phyloP scores from a whole-genome alignment of 2,888 invertebrate species.

The Parnassius glacialis region DNA sequence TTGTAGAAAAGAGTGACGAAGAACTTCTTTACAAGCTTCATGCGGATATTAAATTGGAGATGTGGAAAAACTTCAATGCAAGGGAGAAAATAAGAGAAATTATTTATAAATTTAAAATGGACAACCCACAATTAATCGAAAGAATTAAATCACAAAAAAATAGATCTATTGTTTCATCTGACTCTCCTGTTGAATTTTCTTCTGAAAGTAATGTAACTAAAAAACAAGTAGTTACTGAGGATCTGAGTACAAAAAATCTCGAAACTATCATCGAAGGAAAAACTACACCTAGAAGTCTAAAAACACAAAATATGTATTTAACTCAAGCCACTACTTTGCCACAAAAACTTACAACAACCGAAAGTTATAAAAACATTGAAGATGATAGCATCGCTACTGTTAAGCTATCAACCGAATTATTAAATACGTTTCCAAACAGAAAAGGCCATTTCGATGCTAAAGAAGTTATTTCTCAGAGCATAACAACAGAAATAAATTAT shows the following conservation, averaged over 20 bases:
- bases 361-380: slow-evolving; percentile 1
- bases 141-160: slow-evolving; percentile 41
- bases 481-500: neutral
- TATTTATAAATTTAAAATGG: slow-evolving; percentile 53
- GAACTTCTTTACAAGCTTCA: slow-evolving; percentile 57
- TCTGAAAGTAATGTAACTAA: slow-evolving; percentile 24
- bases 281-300: neutral
- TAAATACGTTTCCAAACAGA: slow-evolving; percentile 16
- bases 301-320: neutral
- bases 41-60: slow-evolving; percentile 54
- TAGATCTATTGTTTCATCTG: slow-evolving; percentile 34
- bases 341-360: neutral
- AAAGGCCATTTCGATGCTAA: neutral
- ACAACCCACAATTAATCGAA: slow-evolving; percentile 50
- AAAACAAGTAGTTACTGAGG: neutral
- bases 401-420: slow-evolving; percentile 25
- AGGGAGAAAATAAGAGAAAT: slow-evolving; percentile 41
- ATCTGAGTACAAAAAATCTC: neutral
- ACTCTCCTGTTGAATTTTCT: slow-evolving; percentile 36
- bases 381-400: slow-evolving; percentile 15
- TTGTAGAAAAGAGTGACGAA: slow-evolving; percentile 43
- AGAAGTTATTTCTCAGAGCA: neutral
- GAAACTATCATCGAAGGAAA: neutral
- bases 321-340: neutral
- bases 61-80: slow-evolving; percentile 43